Conservation (phyloP, 2,797 vertebrate species). For the Acipenser ruthenus region DNA sequence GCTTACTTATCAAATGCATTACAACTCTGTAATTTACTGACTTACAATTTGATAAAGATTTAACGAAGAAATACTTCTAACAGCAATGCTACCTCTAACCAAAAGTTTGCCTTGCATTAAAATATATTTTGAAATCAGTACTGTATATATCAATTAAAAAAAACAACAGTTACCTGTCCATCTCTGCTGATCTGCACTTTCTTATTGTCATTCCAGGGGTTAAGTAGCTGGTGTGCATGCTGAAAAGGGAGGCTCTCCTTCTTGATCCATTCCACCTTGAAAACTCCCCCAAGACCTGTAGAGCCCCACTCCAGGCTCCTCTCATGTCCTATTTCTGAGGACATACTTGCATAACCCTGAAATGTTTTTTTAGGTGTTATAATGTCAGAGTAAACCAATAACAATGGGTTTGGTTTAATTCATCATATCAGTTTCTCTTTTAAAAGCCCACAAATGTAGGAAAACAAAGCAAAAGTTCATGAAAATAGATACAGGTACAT, state of each 20-base stretch:
- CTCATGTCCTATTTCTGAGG: conserved; percentile 65
- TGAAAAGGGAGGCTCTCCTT: conserved; percentile 80
- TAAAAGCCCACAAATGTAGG: neutral
- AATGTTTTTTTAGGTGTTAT: neutral
- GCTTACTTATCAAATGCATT: no score
- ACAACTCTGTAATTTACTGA: neutral
- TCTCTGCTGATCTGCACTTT: conserved; percentile 89
- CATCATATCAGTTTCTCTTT: neutral
- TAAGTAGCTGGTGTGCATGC: conserved; percentile 71
- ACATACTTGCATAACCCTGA: conserved; percentile 86
- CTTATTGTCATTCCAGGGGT: conserved; percentile 87
- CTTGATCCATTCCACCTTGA: conserved; percentile 81
- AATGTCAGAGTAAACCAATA: neutral
- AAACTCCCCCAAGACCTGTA: conserved; percentile 71
- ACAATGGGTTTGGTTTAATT: neutral
- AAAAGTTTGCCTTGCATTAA: no score
- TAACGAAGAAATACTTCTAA: neutral
- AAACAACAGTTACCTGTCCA: conserved; percentile 67
- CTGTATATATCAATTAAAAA: neutral
- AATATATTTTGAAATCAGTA: no score
- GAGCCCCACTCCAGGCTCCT: conserved; percentile 80
- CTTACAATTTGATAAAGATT: neutral
- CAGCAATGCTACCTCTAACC: neutral
- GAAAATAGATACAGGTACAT: neutral
- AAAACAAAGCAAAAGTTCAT: neutral